Conservation (phyloP, 2,113 vertebrate species). For the Brachyistius frenatus region DNA sequence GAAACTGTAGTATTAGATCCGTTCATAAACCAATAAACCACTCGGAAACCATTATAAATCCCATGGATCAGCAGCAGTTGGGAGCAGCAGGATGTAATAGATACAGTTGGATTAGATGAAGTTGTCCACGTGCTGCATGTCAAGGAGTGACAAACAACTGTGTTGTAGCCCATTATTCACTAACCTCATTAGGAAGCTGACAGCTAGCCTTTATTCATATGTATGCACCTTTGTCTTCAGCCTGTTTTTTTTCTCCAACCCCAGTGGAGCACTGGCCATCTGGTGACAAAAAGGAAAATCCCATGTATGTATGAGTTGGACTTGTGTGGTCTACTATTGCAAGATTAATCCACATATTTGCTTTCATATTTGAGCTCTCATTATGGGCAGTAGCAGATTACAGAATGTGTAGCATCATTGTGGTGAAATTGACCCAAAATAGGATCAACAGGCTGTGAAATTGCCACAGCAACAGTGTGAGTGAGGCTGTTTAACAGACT, state of each 20-base stretch:
- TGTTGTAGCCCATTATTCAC: conserved; percentile 70
- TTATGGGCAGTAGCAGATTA: conserved; percentile 46
- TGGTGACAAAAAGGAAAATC: conserved; percentile 13
- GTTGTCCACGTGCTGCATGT: conserved; percentile 68
- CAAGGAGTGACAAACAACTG: conserved; percentile 70
- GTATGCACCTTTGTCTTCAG: conserved; percentile 63
- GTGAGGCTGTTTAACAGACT: conserved; percentile 29
- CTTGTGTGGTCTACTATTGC: conserved; percentile 14
- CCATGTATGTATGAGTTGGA: neutral
- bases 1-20: conserved; percentile 2
- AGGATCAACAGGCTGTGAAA: conserved; percentile 67
- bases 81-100: conserved; percentile 56
- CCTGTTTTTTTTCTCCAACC: conserved; percentile 59
- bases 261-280: conserved; percentile 22
- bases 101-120: conserved; percentile 67
- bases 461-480: conserved; percentile 34
- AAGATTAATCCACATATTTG: conserved; percentile 14
- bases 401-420: conserved; percentile 22
- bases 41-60: conserved; percentile 44
- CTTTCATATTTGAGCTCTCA: conserved; percentile 29
- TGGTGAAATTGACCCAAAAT: conserved; percentile 58
- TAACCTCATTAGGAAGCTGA: conserved; percentile 74
- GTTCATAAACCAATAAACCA: conserved; percentile 52
- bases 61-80: conserved; percentile 57
- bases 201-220: conserved; percentile 76